Base-by-base conservation (phyloP, 2,797 vertebrate genomes). In the Danio aesculapii region DNA sequence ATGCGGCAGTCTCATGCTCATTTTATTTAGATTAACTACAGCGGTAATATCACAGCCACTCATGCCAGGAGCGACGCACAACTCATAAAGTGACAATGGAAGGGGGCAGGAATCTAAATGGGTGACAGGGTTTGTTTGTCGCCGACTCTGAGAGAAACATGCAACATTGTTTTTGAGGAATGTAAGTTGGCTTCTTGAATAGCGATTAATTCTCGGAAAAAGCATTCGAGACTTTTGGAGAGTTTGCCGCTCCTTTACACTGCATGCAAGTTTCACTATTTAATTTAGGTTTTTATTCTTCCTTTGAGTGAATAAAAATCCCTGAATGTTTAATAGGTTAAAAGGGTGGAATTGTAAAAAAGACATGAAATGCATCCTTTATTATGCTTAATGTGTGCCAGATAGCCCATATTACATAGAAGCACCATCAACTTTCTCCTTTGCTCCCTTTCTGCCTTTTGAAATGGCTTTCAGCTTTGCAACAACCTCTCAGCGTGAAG, bases 1-100 rank as follows among this genome's bases (percentile, higher is more conserved):
- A 94, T 87, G 78, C 87, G 87, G 92, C 91, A 89, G 83, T 82
- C 69, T 87, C 84, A 88, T 84, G 88, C 89, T 92, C 87, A 89
- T 93, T 91, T 92, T 92, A 93, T 94, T 92, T 92, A 92, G 91
- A 92, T 93, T 86, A 94, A 93, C 90, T 89, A 89, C 75, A 85
- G 88, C 81, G 87, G 83, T 91, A 89, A 93, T 91, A 91, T 90
- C 90, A 90, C 89, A 85, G 80, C 87, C 85, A 81, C 86, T 90
- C 86, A 84, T 82, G 88, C 87, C 90, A 90, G 88, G 21, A 88
- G 84, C 86, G 87, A 91, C 79, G 88, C 87, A 87, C 87, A 91
- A 87, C 89, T 92, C 89, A 90, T 91, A 90, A 91, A 89, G 90
- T 88, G 89, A 88, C 88, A 78, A 86, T 76, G 83, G 89, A 87